Evolutionary conservation across 2,113 vertebrate genomes (phyloP), one percentile per base, ranked within the genome.

Genomic region (Notarius lentiginosus): DNA sequence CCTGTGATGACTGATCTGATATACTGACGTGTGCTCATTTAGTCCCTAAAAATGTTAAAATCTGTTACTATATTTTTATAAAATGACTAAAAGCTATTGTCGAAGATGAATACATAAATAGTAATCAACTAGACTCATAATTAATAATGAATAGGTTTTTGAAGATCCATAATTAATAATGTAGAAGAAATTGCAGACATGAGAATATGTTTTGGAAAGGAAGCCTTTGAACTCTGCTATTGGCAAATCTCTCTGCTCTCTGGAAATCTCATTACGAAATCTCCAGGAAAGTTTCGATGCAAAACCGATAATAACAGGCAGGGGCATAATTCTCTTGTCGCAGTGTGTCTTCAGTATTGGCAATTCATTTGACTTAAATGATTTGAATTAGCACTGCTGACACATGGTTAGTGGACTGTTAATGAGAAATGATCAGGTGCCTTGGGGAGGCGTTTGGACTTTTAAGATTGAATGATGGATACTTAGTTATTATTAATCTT

Each of bases 341-440:
- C 88, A 63, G 89, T 85, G 85, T 87, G 89, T 90, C 90, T 91
- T 84, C 88, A 79, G 89, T 88, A 80, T 87, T 90, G 91, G 91
- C 89, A 89, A 94, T 93, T 93, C 84, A 93, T 94, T 94, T 92
- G 89, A 89, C 90, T 92, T 91, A 92, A 93, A 93, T 92, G 87
- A 90, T 90, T 92, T 94, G 90, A 93, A 95, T 94, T 93, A 93
- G 89, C 93, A 92, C 89, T 76, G n/a, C 87, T 85, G 77, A 83
- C 84, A 86, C 27, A 87, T 87, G 83, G 92, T 91, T 94, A 91
- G 81, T 79, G 82, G 85, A 87, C 91, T 87, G 75, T 63, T 75
- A 84, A 85, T 82, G 73, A 86, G 79, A 82, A 87, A 83, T 49
- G 55, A 87, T 85, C 60, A 6, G 55, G 49, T 65, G 92, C 92